A percentile compares a stretch with the other conserved stretches of the same genome.
Conservation (phyloP, 2,113 vertebrate species). For the Nasalis larvatus region DNA sequence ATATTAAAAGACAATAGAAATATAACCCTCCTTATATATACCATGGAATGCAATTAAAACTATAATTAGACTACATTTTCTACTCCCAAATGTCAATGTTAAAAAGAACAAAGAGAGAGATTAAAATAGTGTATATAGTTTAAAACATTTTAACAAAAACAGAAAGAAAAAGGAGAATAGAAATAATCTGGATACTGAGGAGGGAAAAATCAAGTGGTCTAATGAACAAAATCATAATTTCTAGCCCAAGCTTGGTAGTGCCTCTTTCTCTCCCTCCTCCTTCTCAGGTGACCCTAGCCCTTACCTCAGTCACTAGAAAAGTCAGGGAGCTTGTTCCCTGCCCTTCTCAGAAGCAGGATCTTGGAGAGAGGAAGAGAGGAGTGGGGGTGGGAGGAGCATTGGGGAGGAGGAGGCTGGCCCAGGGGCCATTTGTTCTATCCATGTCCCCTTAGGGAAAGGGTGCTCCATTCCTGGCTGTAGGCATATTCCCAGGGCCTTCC, state of each 20-base stretch:
- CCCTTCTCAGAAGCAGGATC: background rate
- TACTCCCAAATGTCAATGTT: constrained; percentile 26
- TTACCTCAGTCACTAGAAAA: background rate
- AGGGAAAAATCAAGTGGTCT: background rate
- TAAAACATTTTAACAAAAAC: constrained; percentile 13
- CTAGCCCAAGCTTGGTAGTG: background rate
- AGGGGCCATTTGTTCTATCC: background rate
- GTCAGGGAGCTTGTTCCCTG: background rate
- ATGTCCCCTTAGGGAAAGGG: background rate
- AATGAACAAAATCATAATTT: background rate
- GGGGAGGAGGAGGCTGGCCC: background rate
- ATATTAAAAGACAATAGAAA: background rate
- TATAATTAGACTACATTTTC: constrained; percentile 41
- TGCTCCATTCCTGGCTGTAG: background rate
- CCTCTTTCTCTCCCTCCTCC: background rate
- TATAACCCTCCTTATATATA: background rate
- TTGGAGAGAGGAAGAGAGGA: background rate
- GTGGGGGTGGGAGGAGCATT: background rate
- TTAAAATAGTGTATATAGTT: background rate
- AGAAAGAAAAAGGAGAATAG: background rate
- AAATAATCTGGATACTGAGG: background rate
- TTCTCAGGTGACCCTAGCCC: background rate
- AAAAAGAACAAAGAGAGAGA: background rate
- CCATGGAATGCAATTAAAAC: background rate
- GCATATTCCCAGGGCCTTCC: background rate